These are phyloP conservation scores for Cotesia chilonis DNA, from an alignment of 1,140 invertebrate genomes.

Conservation along the genomic window DNA sequence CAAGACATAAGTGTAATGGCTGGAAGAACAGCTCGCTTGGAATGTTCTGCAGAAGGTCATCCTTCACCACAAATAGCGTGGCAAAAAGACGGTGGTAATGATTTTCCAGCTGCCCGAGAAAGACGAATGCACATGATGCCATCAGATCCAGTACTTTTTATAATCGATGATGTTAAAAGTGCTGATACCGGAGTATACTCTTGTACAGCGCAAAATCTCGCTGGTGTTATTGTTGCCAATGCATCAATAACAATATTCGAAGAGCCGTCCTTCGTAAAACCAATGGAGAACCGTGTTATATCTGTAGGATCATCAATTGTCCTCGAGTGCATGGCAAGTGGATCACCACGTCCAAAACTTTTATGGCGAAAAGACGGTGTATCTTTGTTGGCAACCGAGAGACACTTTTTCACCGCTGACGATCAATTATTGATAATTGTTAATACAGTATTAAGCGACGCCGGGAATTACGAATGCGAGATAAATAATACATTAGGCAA, in stretches of 20 bases:
- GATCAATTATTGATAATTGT: constrained; percentile 89
- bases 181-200: constrained; percentile 92
- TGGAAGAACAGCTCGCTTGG: constrained; percentile 85
- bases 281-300: constrained; percentile 85
- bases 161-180: constrained; percentile 82
- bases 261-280: constrained; percentile 83
- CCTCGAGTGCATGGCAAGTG: constrained; percentile 86
- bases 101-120: constrained; percentile 94
- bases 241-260: constrained; percentile 89
- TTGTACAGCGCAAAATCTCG: constrained; percentile 90
- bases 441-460: constrained; percentile 78
- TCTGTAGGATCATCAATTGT: constrained; percentile 82
- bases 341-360: constrained; percentile 86
- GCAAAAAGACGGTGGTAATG: constrained; percentile 93
- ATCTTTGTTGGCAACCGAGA: constrained; percentile 74
- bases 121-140: constrained; percentile 92
- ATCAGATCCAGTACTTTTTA: constrained; percentile 91
- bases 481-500: constrained; percentile 85
- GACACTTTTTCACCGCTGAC: constrained; percentile 83
- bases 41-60: constrained; percentile 90
- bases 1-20: constrained; percentile 84
- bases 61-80: constrained; percentile 89
- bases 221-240: constrained; percentile 86
- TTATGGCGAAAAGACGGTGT: constrained; percentile 88
- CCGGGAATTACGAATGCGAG: constrained; percentile 88